Evolutionary conservation across 2,797 vertebrate species (phyloP).

Genomic region (Eutrigla gurnardus): DNA sequence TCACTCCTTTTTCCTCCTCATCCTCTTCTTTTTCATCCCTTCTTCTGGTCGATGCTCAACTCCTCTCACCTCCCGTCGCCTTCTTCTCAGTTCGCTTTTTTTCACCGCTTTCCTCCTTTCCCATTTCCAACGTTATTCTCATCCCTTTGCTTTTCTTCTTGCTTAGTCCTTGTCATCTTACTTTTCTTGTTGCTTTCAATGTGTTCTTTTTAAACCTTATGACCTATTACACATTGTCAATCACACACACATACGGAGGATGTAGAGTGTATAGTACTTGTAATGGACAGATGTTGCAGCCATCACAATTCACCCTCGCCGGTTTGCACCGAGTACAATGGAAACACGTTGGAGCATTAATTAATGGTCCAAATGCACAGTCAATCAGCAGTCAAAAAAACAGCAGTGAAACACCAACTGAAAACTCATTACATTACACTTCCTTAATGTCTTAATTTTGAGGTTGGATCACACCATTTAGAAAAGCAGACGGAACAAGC

Average conservation of each 20-base stretch:
- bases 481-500: too few relatives aligned
- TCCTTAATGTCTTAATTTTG: conserved; percentile 86
- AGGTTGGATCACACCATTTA: too few relatives aligned
- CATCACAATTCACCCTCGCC: conserved; percentile 95
- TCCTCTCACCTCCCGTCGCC: conserved; percentile 48
- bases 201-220: conserved; percentile 17
- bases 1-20: conserved; percentile 79
- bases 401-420: conserved; percentile 81
- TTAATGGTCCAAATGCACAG: conserved; percentile 90
- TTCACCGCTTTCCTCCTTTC: conserved; percentile 3
- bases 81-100: conserved; percentile 20
- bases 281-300: conserved; percentile 97
- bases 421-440: conserved; percentile 82
- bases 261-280: conserved; percentile 92
- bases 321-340: conserved; percentile 96
- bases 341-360: conserved; percentile 96
- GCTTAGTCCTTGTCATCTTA: conserved; percentile 2
- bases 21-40: conserved; percentile 69
- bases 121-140: conserved; percentile 1
- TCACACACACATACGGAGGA: conserved; percentile 50
- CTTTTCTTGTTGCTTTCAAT: not conserved
- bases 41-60: conserved; percentile 58
- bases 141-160: not conserved
- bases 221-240: conserved; percentile 42
- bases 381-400: conserved; percentile 29